phyloP scores from a whole-genome alignment of 2,888 invertebrate species.

The Portevinia maculata region DNA sequence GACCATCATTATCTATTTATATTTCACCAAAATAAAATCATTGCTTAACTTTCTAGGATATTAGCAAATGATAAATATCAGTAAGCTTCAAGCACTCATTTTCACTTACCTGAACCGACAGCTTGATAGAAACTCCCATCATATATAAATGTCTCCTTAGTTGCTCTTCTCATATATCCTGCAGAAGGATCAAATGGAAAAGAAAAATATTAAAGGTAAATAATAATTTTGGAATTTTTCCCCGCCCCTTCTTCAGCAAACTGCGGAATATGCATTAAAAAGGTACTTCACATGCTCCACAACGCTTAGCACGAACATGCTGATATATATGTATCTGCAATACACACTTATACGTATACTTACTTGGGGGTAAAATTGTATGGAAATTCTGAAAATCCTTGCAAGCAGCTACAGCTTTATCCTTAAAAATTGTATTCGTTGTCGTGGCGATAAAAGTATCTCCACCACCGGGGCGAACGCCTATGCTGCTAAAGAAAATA shows the following conservation, averaged over 20 bases:
- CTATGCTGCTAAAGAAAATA: not conserved
- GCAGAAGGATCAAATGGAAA: conserved; percentile 8
- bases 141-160: conserved; percentile 78
- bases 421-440: conserved; percentile 45
- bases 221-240: conserved; percentile 39
- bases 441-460: conserved; percentile 29
- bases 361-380: conserved; percentile 62
- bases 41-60: not conserved
- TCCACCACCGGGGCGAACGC: not conserved
- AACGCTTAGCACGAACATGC: not conserved
- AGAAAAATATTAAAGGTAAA: not conserved
- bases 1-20: not conserved
- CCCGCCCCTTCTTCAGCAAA: not conserved
- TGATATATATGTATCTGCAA: conserved; percentile 3
- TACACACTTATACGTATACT: conserved; percentile 20
- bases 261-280: conserved; percentile 23
- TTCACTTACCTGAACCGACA: conserved; percentile 77
- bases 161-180: conserved; percentile 75
- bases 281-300: conserved; percentile 27
- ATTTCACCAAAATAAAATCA: too few relatives aligned
- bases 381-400: conserved; percentile 65
- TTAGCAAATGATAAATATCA: not conserved
- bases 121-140: conserved; percentile 82
- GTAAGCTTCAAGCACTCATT: not conserved
- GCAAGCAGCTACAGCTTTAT: conserved; percentile 53